Percentiles rank a stretch among this genome's conserved stretches.
phyloP scores from a whole-genome alignment of 2,888 invertebrate genomes.

The Nudaria mundana region DNA sequence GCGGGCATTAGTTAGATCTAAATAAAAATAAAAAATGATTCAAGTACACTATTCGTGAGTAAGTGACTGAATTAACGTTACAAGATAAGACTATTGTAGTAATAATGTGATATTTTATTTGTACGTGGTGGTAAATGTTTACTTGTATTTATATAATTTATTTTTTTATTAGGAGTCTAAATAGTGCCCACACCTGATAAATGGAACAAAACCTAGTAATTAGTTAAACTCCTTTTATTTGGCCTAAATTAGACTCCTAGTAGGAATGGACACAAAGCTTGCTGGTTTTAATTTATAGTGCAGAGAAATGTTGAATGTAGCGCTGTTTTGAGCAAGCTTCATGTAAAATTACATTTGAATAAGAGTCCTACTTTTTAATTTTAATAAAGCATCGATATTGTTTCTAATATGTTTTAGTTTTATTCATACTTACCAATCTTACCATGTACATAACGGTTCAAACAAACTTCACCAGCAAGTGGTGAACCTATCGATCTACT shows the following conservation, averaged over 20 bases:
- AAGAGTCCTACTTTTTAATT: slow-evolving; percentile 13
- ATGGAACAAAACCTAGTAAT: not conserved
- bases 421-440: no score
- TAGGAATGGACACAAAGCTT: slow-evolving; percentile 25
- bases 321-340: slow-evolving; percentile 14
- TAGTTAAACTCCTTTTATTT: slow-evolving; percentile 1
- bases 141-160: slow-evolving; percentile 27
- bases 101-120: slow-evolving; percentile 20
- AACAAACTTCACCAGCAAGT: no score
- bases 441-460: no score
- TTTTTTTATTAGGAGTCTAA: slow-evolving; percentile 33
- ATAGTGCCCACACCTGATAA: slow-evolving; percentile 10
- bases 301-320: no score
- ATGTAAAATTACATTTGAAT: slow-evolving; percentile 5
- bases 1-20: no score
- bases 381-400: no score
- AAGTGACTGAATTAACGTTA: not conserved
- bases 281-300: slow-evolving; percentile 26
- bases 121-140: slow-evolving; percentile 34
- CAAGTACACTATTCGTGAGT: not conserved
- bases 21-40: no score
- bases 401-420: no score
- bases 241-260: slow-evolving; percentile 20
- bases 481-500: no score
- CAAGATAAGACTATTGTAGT: slow-evolving; percentile 2